Conservation (phyloP, 2,113 vertebrate species). For the Rhizomys pruinosus region DNA sequence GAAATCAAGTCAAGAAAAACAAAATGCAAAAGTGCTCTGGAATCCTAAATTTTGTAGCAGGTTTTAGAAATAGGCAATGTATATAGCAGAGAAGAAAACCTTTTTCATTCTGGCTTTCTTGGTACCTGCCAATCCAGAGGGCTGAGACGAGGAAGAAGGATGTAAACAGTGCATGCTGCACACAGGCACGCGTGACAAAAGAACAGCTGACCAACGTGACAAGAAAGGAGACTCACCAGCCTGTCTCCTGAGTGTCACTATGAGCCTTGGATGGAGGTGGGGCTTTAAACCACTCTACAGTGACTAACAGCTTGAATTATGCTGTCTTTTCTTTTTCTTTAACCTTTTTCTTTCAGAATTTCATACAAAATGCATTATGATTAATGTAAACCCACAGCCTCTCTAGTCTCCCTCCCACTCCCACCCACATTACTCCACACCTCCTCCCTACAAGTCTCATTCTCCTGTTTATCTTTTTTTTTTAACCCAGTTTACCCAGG, state of each 20-base stretch:
- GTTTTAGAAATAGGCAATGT: neutral
- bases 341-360: too few relatives aligned
- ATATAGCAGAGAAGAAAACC: neutral
- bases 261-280: neutral
- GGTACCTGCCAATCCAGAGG: neutral
- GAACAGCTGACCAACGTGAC: fast-evolving
- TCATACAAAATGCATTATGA: too few relatives aligned
- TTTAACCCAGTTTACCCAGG: too few relatives aligned
- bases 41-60: fast-evolving
- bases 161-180: neutral
- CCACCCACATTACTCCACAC: too few relatives aligned
- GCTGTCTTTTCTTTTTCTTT: neutral
- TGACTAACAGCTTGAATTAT: neutral
- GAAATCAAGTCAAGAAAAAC: neutral
- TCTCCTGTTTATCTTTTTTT: too few relatives aligned
- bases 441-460: too few relatives aligned
- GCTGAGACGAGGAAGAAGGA: too few relatives aligned
- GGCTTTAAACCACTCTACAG: neutral
- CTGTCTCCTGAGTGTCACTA: fast-evolving
- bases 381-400: too few relatives aligned
- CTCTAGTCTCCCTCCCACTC: too few relatives aligned
- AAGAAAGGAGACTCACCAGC: neutral
- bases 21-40: neutral
- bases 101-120: neutral
- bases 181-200: fast-evolving